Base-by-base conservation (phyloP, 1,140 invertebrate species). In the Tetramorium parvispinum region DNA sequence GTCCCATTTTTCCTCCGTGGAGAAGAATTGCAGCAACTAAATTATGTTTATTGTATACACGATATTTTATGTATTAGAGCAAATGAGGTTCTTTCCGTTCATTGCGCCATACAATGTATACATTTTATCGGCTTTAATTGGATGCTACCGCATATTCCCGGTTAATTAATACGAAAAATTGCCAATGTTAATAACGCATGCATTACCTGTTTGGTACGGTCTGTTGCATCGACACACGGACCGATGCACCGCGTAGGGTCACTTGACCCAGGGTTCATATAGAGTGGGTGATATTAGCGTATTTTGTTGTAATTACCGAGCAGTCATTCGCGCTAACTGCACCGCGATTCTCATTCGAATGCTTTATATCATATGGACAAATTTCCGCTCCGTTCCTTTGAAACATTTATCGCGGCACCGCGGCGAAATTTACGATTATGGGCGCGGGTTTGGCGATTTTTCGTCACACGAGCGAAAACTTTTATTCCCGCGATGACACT, bases 121-220 rank as follows among this genome's bases (percentile, higher is more conserved):
- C 85, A 90, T 91, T 89, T 89, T 87, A 91, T 91, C 86, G 87
- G 89, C 83, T 91, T 91, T 91, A 91, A 92, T 91, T 91, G 89
- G 87, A 83, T 82, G 70, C 76, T 82, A 78, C 85, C 88, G 85
- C 87, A 88, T 88, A 92, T 88, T 91, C 89, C 81, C 87, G 70
- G 86, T 91, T 92, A 92, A 91, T 92, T 92, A 88, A 91, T 92
- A 91, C 89, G 88, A 92, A 92, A 92, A 92, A 92, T 90, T 91
- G 89, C 81, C 85, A 81, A 88, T 91, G 91, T 91, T 91, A 92
- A 92, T 91, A 91, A 92, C 89, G 76, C 87, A 91, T 92, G 89
- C 88, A 92, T 92, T 92, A 91, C 88, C 87, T 87, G 76, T 82
- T 88, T 85, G 71, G 79, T 89, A 87, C 71, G 90, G 83, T 85